A percentile compares a stretch with the other conserved stretches of the same genome.
Conservation (phyloP, 2,113 vertebrate species). For the Melanostigma gelatinosum region DNA sequence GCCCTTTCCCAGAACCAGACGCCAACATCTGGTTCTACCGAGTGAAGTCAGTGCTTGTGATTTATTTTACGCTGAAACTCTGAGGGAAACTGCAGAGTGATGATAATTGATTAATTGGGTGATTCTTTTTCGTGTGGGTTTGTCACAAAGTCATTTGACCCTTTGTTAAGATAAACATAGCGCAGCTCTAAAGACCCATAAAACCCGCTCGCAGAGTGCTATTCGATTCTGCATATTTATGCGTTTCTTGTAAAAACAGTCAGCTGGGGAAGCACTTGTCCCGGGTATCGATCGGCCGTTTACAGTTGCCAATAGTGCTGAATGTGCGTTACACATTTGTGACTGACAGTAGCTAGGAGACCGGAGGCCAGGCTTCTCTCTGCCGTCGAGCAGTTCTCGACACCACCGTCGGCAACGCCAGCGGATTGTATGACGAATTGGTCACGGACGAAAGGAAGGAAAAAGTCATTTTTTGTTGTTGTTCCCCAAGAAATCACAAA, state of each 20-base stretch:
- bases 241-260: neutral
- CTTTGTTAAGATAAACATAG: neutral
- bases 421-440: neutral
- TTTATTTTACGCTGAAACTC: too few species aligned
- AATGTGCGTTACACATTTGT: neutral
- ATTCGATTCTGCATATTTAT: neutral
- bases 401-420: too few species aligned
- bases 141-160: neutral
- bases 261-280: neutral
- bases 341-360: neutral
- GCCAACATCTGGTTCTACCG: too few species aligned
- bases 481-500: neutral
- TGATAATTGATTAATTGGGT: neutral
- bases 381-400: too few species aligned
- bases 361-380: too few species aligned
- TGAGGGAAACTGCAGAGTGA: too few species aligned
- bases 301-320: neutral
- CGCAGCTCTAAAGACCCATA: neutral
- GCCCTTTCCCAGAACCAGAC: too few species aligned
- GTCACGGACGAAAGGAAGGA: neutral
- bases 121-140: neutral
- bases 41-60: too few species aligned
- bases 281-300: neutral
- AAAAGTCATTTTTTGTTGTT: neutral
- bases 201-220: neutral